phyloP scores from a whole-genome alignment of 2,888 invertebrate species.

The Meloe dianella region DNA sequence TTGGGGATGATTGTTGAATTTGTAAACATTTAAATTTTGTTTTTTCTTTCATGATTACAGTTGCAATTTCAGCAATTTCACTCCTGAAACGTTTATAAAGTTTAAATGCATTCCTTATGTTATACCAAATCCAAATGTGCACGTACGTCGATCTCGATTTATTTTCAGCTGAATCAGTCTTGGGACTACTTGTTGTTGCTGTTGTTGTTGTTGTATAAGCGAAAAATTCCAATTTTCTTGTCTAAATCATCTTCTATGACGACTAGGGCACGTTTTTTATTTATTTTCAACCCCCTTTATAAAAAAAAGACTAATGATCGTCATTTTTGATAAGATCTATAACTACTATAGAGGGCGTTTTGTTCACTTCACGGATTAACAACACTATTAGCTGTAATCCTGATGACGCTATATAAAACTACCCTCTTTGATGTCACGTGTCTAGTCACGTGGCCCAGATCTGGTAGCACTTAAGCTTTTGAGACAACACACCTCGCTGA shows the following conservation, averaged over 20 bases:
- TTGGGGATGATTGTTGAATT: neutral
- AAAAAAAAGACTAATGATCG: neutral
- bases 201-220: neutral
- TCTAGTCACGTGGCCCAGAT: conserved; percentile 47
- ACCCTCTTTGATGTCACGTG: conserved; percentile 38
- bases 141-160: conserved; percentile 19
- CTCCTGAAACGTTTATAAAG: neutral
- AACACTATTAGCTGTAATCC: conserved; percentile 59
- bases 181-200: conserved; percentile 4
- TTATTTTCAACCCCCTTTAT: neutral
- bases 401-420: conserved; percentile 38
- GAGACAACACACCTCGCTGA: conserved; percentile 37
- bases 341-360: neutral
- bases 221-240: neutral
- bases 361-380: conserved; percentile 53
- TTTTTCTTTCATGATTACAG: no score
- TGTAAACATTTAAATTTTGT: neutral
- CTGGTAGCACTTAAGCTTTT: conserved; percentile 41
- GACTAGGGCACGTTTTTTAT: neutral
- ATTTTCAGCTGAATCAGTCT: conserved; percentile 25
- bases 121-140: neutral
- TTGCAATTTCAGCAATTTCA: no score
- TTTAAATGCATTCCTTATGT: neutral
- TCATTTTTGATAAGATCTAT: neutral
- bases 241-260: neutral